Percentiles rank a stretch among this genome's conserved stretches.
Conservation (phyloP, 2,888 invertebrate species). For the Pollenia labialis region DNA sequence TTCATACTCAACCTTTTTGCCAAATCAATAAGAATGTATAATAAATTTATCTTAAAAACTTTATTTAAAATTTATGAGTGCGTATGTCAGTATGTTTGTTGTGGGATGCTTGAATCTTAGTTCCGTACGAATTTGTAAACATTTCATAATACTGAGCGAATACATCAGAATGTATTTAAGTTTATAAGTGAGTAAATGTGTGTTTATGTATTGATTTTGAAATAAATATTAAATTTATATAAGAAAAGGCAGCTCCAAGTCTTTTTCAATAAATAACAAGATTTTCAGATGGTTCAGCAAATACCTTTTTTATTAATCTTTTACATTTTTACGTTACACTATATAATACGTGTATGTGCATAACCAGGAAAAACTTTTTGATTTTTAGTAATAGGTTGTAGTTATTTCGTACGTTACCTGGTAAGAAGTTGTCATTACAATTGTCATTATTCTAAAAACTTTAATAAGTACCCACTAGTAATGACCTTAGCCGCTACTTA, state of each 20-base stretch:
- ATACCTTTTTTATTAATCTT: conserved; percentile 76
- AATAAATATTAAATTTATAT: conserved; percentile 35
- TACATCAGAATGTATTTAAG: too few species aligned
- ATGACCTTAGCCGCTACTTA: too few species aligned
- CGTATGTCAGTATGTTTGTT: not conserved
- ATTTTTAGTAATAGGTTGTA: too few species aligned
- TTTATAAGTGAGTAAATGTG: not conserved
- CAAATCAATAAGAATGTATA: conserved; percentile 23
- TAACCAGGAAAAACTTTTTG: too few species aligned
- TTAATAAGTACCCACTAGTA: too few species aligned
- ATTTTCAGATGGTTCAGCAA: conserved; percentile 81
- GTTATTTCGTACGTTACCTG: too few species aligned
- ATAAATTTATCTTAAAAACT: conserved; percentile 13
- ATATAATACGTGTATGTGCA: too few species aligned
- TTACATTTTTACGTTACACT: too few species aligned
- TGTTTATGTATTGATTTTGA: not conserved
- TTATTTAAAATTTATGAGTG: conserved; percentile 5
- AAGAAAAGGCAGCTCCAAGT: conserved; percentile 33
- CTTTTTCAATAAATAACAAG: conserved; percentile 79
- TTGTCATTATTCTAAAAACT: too few species aligned
- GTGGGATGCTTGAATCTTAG: not conserved
- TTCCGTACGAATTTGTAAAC: not conserved
- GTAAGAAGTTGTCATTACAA: too few species aligned
- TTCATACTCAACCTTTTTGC: not conserved
- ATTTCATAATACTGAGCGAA: not conserved